Conservation (phyloP, 2,888 invertebrate genomes). For the Limenitis camilla region DNA sequence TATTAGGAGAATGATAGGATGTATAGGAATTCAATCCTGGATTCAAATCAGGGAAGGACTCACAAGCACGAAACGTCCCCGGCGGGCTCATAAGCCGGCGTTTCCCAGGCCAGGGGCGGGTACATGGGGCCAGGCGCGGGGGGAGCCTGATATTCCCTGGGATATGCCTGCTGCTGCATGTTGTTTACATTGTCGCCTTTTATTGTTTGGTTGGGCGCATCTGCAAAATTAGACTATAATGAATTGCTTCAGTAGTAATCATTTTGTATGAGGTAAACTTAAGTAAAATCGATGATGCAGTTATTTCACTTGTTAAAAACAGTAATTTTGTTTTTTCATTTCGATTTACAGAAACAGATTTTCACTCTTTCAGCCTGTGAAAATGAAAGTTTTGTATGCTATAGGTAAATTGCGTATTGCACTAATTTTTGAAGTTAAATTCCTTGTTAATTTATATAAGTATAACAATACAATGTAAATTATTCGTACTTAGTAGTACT, state of each 20-base stretch:
- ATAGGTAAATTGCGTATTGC: too few relatives aligned
- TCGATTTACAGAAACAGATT: too few relatives aligned
- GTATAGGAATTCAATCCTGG: constrained; percentile 28
- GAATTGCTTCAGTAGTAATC: constrained; percentile 14
- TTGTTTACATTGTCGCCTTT: constrained; percentile 74
- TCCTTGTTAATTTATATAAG: too few relatives aligned
- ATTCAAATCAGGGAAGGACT: constrained; percentile 60
- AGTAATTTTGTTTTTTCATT: too few relatives aligned
- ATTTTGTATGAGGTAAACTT: too few relatives aligned
- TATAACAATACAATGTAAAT: too few relatives aligned
- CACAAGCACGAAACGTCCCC: constrained; percentile 72
- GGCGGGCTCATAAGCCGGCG: constrained; percentile 65
- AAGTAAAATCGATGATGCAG: too few relatives aligned
- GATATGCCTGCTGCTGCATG: constrained; percentile 60
- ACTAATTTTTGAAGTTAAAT: too few relatives aligned
- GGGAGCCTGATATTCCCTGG: constrained; percentile 57
- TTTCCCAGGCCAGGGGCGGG: constrained; percentile 57
- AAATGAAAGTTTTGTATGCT: too few relatives aligned
- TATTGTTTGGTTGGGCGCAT: constrained; percentile 60
- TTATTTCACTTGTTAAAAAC: too few relatives aligned
- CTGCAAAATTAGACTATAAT: constrained; percentile 51
- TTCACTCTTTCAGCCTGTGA: too few relatives aligned
- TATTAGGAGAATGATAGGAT: not conserved
- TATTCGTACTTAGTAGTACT: too few relatives aligned
- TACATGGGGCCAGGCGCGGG: constrained; percentile 49